Base-by-base conservation (phyloP, 2,113 vertebrate species). In the Anhinga anhinga region DNA sequence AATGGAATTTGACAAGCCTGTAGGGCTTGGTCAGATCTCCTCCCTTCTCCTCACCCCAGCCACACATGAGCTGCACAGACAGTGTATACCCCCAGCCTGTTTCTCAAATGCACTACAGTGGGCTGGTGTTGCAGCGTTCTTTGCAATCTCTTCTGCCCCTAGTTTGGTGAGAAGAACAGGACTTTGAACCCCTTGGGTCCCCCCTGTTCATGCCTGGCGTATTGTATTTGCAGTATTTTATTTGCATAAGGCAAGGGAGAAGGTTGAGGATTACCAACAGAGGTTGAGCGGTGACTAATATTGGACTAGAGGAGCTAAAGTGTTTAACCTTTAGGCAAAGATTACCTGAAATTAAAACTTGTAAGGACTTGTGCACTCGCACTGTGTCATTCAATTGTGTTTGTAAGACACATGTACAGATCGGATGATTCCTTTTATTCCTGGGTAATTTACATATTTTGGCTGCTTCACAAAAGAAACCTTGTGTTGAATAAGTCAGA, bases 381-480 rank as follows among this genome's bases (percentile, higher is more conserved):
- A 47, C 78, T 74, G 56, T 96, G 94, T 95, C 97, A 90, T 95
- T 96, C 63, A 95, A 0, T 86, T 21, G 0, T 93, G 89, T 90
- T 93, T 93, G 94, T 95, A 95, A 97, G 91, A 97, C 94, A 94
- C 87, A 91, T 80, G 87, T 96, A 97, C 58, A 93, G 84, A 95
- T 97, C 3, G 13, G 89, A 58, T 0, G 82, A 91, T 97, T 94
- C 66, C 82, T 91, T 97, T 97, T 95, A 94, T 95, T 96, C 72
- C 52, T 32, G 76, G 25, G 78, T 80, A 95, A 95, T 96, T 96
- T 95, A 95, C 84, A 63, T 97, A 94, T 94, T 95, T 94, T 97
- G 96, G 96, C 94, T 94, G 82, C 84, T 90, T 90, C 89, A 96
- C 94, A 96, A 97, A 96, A 96, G 93, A 94, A 97, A 88, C 21